These are phyloP conservation scores for Caretta caretta DNA, from an alignment of 2,113 vertebrate species.

Conservation along the genomic window DNA sequence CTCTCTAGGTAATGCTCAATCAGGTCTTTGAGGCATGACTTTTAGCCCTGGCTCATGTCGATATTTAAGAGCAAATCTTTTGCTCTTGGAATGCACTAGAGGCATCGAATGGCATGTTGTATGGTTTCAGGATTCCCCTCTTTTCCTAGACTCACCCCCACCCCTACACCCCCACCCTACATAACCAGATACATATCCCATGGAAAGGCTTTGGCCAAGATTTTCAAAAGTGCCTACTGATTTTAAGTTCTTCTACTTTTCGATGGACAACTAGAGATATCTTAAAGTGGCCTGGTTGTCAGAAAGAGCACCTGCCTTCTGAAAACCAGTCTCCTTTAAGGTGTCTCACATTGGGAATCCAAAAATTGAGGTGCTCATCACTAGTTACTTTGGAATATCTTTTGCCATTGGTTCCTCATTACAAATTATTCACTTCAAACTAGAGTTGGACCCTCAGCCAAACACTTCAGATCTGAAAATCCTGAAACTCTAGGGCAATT, in stretches of 20 bases:
- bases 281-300: background rate
- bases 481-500: background rate
- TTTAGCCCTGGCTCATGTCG: background rate
- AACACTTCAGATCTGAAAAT: background rate
- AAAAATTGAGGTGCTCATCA: background rate
- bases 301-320: background rate
- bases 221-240: background rate
- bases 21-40: background rate
- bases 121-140: fast-evolving
- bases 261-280: too few relatives aligned
- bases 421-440: background rate
- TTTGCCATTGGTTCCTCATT: background rate
- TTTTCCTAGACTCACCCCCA: background rate
- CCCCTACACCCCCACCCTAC: fast-evolving
- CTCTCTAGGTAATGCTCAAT: background rate
- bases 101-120: background rate
- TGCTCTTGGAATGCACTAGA: fast-evolving
- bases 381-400: background rate
- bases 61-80: background rate
- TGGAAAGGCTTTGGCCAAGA: background rate
- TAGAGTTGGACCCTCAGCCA: background rate
- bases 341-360: background rate
- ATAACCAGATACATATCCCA: too few relatives aligned
- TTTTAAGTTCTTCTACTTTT: background rate
- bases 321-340: background rate